A percentile compares a stretch with the other conserved stretches of the same genome.
phyloP scores from a whole-genome alignment of 2,113 vertebrate genomes.

The Rhea americana region DNA sequence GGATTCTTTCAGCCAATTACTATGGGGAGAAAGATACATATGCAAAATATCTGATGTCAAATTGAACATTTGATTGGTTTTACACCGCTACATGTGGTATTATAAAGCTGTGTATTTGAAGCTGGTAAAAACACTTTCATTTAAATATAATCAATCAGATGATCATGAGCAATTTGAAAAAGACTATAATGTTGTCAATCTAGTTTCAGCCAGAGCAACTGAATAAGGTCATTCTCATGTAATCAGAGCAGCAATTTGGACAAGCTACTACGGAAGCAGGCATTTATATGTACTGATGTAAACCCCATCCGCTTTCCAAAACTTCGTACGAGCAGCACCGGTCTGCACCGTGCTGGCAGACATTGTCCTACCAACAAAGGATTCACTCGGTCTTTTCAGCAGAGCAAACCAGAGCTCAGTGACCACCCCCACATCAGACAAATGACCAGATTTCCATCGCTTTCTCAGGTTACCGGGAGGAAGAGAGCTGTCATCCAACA shows the following conservation, averaged over 20 bases:
- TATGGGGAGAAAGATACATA: not conserved
- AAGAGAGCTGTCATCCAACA: constrained; percentile 71
- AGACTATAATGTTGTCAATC: not conserved
- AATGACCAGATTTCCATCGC: not conserved
- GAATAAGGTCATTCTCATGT: not conserved
- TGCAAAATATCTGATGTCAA: not conserved
- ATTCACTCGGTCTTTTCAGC: not conserved
- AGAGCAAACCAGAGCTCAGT: not conserved
- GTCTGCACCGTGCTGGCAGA: not conserved
- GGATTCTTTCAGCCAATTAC: not conserved
- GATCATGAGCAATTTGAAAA: not conserved
- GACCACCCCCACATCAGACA: not conserved
- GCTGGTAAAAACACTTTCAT: not conserved
- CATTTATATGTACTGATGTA: not conserved
- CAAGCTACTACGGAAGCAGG: not conserved
- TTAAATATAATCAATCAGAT: not conserved
- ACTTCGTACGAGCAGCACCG: not conserved
- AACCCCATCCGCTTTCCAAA: not conserved
- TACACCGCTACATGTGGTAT: not conserved
- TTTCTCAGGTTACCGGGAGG: constrained; percentile 69
- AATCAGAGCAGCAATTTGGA: not conserved
- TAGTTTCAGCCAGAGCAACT: not conserved
- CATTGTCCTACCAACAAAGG: not conserved
- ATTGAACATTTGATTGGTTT: not conserved
- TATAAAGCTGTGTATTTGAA: not conserved